Evolutionary conservation across 2,113 vertebrate genomes (phyloP).

Genomic region (Phrynocephalus versicolor): DNA sequence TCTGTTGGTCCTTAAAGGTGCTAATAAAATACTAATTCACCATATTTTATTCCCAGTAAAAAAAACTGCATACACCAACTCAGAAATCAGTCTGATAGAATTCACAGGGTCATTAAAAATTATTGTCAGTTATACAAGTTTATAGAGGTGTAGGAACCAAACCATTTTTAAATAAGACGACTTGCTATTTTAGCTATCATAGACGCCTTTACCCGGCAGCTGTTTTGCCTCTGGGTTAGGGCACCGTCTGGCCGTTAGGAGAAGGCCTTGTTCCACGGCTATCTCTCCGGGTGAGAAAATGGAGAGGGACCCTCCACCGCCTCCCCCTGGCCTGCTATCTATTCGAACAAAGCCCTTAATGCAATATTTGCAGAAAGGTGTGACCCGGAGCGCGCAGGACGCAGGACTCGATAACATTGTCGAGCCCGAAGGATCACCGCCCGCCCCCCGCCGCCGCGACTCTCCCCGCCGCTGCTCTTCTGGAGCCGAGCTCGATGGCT

Average conservation of each 20-base stretch:
- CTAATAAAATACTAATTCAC: too few relatives aligned
- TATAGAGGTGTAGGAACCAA: too few relatives aligned
- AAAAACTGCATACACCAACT: not conserved
- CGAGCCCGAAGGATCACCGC: slow-evolving; percentile 48
- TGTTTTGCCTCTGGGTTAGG: too few relatives aligned
- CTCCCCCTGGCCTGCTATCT: slow-evolving; percentile 50
- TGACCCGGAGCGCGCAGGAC: slow-evolving; percentile 61
- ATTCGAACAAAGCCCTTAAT: slow-evolving; percentile 67
- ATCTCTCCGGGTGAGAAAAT: not conserved
- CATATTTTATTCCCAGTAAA: too few relatives aligned
- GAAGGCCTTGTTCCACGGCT: not conserved
- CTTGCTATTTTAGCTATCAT: too few relatives aligned
- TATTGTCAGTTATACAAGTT: too few relatives aligned
- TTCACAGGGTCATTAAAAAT: not conserved
- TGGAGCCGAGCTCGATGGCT: not conserved
- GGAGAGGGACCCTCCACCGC: slow-evolving; percentile 13
- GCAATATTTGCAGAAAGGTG: slow-evolving; percentile 75
- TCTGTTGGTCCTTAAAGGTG: too few relatives aligned
- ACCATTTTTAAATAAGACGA: too few relatives aligned
- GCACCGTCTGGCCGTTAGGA: not conserved
- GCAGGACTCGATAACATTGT: slow-evolving; percentile 75
- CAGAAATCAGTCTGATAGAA: not conserved
- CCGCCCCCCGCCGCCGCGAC: too few relatives aligned
- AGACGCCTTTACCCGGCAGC: too few relatives aligned
- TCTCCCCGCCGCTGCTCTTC: slow-evolving; percentile 65